A percentile compares a stretch with the other conserved stretches of the same genome.
These are phyloP conservation scores for Aurelia aurita DNA, from an alignment of 30 jellyfish, hydroid and myxozoan species.

Conservation along the genomic window DNA sequence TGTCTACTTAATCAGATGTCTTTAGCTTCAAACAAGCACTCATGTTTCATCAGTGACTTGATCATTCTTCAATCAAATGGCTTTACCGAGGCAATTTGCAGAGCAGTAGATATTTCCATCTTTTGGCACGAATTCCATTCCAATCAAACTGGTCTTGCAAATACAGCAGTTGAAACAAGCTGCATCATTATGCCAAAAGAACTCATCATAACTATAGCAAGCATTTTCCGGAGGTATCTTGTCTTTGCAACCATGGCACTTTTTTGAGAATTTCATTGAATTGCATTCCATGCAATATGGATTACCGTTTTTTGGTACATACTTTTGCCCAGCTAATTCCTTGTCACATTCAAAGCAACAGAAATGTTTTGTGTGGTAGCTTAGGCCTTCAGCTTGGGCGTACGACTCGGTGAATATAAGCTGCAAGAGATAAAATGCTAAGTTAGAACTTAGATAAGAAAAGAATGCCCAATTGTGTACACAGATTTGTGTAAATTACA, in stretches of 20 bases:
- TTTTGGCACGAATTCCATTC: conserved; percentile 64
- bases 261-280: conserved; percentile 57
- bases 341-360: conserved; percentile 85
- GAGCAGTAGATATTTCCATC: conserved; percentile 77
- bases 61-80: not conserved
- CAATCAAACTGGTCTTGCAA: conserved; percentile 63
- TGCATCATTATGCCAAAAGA: conserved; percentile 77
- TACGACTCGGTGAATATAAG: conserved; percentile 78
- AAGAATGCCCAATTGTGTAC: too few species aligned
- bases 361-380: conserved; percentile 84
- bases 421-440: conserved; percentile 25
- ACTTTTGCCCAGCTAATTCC: conserved; percentile 71
- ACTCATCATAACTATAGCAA: conserved; percentile 48
- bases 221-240: conserved; percentile 59
- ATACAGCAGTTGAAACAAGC: conserved; percentile 75
- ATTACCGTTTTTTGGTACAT: conserved; percentile 61
- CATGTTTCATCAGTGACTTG: too few species aligned
- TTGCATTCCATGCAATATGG: conserved; percentile 82
- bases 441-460: too few species aligned
- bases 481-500: too few species aligned
- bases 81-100: conserved; percentile 50
- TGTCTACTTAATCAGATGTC: too few species aligned
- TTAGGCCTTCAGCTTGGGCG: conserved; percentile 81
- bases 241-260: conserved; percentile 69
- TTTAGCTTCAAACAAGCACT: too few species aligned